Percentiles rank a stretch among this genome's conserved stretches.
Evolutionary conservation across 2,888 invertebrate genomes (phyloP).

Genomic region (Aporophyla nigra): DNA sequence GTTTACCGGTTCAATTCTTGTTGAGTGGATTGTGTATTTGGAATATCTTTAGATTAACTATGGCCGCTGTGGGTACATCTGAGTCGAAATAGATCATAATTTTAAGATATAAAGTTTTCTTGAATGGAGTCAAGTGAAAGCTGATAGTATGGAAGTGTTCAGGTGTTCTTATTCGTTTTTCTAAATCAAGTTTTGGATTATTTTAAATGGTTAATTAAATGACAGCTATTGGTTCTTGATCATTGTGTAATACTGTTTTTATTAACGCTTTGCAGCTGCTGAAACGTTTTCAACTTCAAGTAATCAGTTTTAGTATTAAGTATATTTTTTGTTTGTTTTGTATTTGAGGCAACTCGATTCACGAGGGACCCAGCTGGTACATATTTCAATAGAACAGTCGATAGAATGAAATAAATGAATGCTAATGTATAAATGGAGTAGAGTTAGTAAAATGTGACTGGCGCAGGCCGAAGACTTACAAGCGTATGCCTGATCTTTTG

Average conservation of each 20-base stretch:
- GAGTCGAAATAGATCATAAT: conserved; percentile 14
- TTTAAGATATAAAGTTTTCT: conserved; percentile 24
- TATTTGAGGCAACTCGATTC: conserved; percentile 9
- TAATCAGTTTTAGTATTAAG: not conserved
- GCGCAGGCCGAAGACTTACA: conserved; percentile 67
- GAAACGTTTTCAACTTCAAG: conserved; percentile 6
- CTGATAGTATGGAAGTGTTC: conserved; percentile 55
- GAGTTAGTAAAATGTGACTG: conserved; percentile 63
- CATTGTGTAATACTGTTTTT: conserved; percentile 61
- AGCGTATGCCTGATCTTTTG: conserved; percentile 69
- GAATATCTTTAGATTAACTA: conserved; percentile 9
- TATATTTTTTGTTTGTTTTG: conserved; percentile 22
- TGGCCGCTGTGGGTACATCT: conserved; percentile 11
- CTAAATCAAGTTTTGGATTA: conserved; percentile 47
- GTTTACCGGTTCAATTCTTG: conserved; percentile 24
- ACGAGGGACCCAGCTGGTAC: conserved; percentile 26
- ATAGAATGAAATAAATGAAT: conserved; percentile 54
- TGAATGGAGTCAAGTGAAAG: conserved; percentile 73
- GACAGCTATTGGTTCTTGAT: conserved; percentile 14
- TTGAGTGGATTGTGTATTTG: not conserved
- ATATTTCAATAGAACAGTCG: conserved; percentile 47
- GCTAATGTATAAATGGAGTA: conserved; percentile 42
- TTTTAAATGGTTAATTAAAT: conserved; percentile 19
- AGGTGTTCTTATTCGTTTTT: conserved; percentile 63
- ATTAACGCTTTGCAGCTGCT: conserved; percentile 21